A percentile compares a stretch with the other conserved stretches of the same genome.
Evolutionary conservation across 2,113 vertebrate genomes (phyloP).

Genomic region (Thalassoma bifasciatum): DNA sequence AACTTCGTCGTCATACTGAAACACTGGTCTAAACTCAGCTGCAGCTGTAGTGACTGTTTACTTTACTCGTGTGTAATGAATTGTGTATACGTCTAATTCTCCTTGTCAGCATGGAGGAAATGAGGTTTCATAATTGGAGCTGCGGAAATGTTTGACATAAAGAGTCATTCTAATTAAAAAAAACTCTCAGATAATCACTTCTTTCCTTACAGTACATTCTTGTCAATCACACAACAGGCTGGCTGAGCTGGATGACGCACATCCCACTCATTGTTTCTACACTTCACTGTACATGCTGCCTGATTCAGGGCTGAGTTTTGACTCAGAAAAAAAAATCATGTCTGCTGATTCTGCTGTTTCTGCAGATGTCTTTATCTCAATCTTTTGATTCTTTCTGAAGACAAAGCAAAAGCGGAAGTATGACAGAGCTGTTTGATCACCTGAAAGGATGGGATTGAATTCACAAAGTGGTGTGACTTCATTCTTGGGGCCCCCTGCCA

Average conservation of each 20-base stretch:
- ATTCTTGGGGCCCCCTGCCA: too few species aligned
- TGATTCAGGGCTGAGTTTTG: background rate
- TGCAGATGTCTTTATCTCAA: constrained; percentile 16
- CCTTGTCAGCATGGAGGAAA: background rate
- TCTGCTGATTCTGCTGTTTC: constrained; percentile 22
- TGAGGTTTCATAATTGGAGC: background rate
- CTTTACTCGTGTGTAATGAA: background rate
- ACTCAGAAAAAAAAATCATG: background rate
- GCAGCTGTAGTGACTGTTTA: background rate
- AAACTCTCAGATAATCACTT: background rate
- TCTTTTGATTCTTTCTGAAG: constrained; percentile 5
- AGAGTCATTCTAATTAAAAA: background rate
- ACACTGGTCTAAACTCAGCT: background rate
- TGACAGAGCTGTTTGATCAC: constrained; percentile 5
- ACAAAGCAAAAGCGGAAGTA: constrained; percentile 10
- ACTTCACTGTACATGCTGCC: background rate
- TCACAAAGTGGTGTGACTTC: too few species aligned
- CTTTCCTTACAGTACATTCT: background rate
- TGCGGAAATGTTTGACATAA: background rate
- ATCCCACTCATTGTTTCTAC: background rate
- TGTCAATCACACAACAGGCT: too few species aligned
- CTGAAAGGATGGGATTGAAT: background rate
- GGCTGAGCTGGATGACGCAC: background rate
- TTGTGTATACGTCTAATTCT: background rate
- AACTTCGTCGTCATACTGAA: background rate